Evolutionary conservation across 2,888 invertebrate species (phyloP), one percentile per base, ranked within the genome.

Genomic region (Sussaba pulchella): DNA sequence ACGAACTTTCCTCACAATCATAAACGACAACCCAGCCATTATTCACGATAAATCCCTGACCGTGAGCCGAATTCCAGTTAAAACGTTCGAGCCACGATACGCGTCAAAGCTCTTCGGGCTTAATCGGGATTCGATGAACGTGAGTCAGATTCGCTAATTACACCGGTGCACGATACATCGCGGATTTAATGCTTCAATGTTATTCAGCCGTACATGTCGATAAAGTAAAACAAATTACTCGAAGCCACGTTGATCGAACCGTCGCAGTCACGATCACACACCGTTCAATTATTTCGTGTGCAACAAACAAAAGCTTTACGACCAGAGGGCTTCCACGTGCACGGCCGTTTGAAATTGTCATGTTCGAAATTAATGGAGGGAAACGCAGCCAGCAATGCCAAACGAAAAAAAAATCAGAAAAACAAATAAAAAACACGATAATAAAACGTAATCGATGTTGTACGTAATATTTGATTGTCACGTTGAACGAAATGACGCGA

Each of bases 191-290:
- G 14, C 26, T 3, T n/a, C 26, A 14, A 5, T 12, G 26, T n/a
- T 26, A 54, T 54, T 54, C 26, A 6, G 8, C 54, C 6, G 26
- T 14, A n/a, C 6, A 36, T 31, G 31, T 36, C 14, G 57, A 57
- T 57, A 57, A 57, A 36, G 31, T 26, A 57, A 36, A 43, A 31
- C 17, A 31, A 31, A 31, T n/a, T n/a, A n/a, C n/a, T n/a, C n/a
- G n/a, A n/a, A n/a, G n/a, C n/a, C n/a, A n/a, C n/a, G n/a, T n/a
- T n/a, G n/a, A n/a, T n/a, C n/a, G n/a, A n/a, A n/a, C n/a, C n/a
- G n/a, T n/a, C n/a, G n/a, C n/a, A n/a, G n/a, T n/a, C n/a, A n/a
- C n/a, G n/a, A 31, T 5, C 31, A 31, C 31, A 31, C 6, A 6
- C 6, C 4, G 2, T 31, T 31, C 57, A 14, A 57, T 31, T 31